phyloP scores from a whole-genome alignment of 2,888 invertebrate species.

The Heliconius cydno region DNA sequence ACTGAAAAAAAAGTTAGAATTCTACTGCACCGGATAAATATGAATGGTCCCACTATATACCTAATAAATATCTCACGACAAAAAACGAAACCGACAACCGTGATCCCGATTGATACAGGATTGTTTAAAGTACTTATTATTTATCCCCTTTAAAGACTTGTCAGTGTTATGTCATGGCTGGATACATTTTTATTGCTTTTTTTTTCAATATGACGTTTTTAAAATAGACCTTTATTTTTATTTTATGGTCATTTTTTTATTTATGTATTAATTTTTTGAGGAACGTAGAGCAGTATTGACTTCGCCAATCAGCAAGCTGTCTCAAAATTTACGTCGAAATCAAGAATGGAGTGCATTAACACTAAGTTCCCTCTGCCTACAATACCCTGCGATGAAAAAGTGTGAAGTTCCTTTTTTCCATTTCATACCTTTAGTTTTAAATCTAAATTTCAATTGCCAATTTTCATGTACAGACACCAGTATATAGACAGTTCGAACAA shows the following conservation, averaged over 20 bases:
- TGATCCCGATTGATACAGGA: constrained; percentile 42
- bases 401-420: no score
- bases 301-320: no score
- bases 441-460: constrained; percentile 27
- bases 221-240: background rate
- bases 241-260: no score
- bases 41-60: background rate
- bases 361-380: no score
- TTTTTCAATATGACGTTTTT: background rate
- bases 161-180: constrained; percentile 34
- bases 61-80: background rate
- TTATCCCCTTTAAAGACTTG: constrained; percentile 37
- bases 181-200: background rate
- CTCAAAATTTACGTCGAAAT: no score
- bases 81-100: constrained; percentile 37
- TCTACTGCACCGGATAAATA: background rate
- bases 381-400: no score
- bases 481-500: constrained; percentile 27
- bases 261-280: background rate
- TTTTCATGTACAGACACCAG: constrained; percentile 17
- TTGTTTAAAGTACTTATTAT: constrained; percentile 39
- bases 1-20: background rate
- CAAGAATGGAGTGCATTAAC: no score
- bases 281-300: no score
- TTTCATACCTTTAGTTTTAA: background rate